These are phyloP conservation scores for Apus apus DNA, from an alignment of 2,113 vertebrate genomes.

Conservation along the genomic window DNA sequence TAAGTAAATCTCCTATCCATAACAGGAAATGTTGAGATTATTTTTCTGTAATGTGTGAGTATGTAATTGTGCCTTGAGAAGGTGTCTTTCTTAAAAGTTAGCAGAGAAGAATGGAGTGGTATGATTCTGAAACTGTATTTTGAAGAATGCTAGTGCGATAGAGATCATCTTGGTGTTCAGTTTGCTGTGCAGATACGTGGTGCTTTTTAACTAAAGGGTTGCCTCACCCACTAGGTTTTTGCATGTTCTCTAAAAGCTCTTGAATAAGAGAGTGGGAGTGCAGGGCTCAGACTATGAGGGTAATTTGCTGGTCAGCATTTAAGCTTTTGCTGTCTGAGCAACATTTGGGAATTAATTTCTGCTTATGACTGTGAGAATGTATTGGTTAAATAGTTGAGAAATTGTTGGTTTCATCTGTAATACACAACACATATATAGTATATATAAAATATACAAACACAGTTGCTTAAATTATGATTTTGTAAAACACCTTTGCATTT, in stretches of 20 bases:
- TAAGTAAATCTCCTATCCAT: neutral
- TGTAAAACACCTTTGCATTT: neutral
- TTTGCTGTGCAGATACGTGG: neutral
- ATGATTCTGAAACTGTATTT: neutral
- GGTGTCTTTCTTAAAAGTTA: neutral
- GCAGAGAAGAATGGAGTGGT: neutral
- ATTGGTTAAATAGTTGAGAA: neutral
- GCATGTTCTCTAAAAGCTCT: neutral
- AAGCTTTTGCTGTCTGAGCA: neutral
- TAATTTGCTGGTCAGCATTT: neutral
- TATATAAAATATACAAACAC: neutral
- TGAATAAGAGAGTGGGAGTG: neutral
- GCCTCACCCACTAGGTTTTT: neutral
- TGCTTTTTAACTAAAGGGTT: neutral
- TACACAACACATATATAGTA: neutral
- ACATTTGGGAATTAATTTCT: conserved; percentile 17
- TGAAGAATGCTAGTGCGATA: neutral
- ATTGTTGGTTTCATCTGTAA: neutral
- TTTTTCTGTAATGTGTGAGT: neutral
- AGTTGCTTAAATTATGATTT: neutral
- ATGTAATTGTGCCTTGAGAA: neutral
- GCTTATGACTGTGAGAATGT: neutral
- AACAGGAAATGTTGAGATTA: neutral
- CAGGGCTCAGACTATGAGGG: neutral
- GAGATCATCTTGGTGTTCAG: neutral